Percentiles rank a stretch among this genome's conserved stretches.
These are phyloP conservation scores for Craseonycteris thonglongyai DNA, from an alignment of 2,113 vertebrate genomes.

Conservation along the genomic window DNA sequence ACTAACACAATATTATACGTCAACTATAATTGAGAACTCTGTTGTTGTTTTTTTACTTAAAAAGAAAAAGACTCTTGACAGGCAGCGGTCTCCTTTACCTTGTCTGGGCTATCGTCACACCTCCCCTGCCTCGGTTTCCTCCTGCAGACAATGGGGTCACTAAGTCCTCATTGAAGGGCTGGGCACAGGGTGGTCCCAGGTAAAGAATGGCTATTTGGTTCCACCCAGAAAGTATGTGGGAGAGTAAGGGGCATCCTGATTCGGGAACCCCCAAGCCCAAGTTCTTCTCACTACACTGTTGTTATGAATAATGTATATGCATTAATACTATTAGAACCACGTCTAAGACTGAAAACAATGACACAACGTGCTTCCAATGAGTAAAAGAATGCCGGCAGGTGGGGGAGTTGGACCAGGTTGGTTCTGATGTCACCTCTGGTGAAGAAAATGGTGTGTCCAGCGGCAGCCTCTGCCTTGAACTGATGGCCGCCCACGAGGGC, in stretches of 20 bases:
- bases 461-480: background rate
- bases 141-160: background rate
- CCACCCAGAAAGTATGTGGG: fast-evolving
- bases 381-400: fast-evolving
- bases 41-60: too few relatives aligned
- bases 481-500: background rate
- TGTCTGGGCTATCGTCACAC: background rate
- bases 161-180: background rate
- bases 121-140: background rate
- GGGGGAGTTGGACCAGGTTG: background rate
- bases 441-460: background rate
- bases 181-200: fast-evolving
- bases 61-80: too few relatives aligned
- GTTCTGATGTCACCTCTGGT: background rate
- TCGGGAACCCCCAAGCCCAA: background rate
- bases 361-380: background rate
- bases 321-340: background rate
- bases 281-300: too few relatives aligned
- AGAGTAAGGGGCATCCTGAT: background rate
- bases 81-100: fast-evolving
- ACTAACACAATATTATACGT: too few relatives aligned
- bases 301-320: background rate
- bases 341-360: background rate
- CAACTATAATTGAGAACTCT: too few relatives aligned
- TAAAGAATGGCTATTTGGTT: fast-evolving